These are phyloP conservation scores for Antedon mediterranea DNA, from an alignment of 53 echinoderm and acorn worm species.

Conservation along the genomic window DNA sequence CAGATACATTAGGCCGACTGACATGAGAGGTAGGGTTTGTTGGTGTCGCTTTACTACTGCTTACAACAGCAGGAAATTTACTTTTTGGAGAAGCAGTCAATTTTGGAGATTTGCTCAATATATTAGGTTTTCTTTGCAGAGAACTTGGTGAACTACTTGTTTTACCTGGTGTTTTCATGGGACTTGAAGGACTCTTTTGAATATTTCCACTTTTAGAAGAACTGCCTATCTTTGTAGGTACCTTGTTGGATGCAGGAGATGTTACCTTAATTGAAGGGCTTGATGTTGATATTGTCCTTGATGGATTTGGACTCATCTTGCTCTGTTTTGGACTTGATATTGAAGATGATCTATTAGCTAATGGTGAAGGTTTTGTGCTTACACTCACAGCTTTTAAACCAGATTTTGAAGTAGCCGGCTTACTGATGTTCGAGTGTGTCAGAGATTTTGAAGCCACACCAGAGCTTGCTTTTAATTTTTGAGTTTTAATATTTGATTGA, in stretches of 20 bases:
- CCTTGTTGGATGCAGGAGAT: not conserved
- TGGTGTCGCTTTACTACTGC: not conserved
- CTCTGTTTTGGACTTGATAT: not conserved
- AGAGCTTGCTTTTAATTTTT: not conserved
- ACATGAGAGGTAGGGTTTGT: not conserved
- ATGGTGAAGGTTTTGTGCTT: not conserved
- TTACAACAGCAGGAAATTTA: not conserved
- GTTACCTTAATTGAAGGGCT: not conserved
- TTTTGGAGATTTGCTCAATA: constrained; percentile 62
- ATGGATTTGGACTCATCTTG: not conserved
- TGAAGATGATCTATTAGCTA: not conserved
- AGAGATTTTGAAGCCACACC: not conserved
- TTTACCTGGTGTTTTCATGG: constrained; percentile 34
- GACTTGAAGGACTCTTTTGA: constrained; percentile 27
- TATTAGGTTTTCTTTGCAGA: constrained; percentile 45
- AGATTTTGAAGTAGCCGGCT: not conserved
- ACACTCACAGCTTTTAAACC: not conserved
- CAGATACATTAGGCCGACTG: constrained; percentile 12
- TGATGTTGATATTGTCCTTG: not conserved
- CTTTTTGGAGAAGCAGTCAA: constrained; percentile 74
- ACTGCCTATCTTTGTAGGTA: not conserved
- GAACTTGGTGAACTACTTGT: constrained; percentile 33
- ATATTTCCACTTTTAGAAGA: not conserved
- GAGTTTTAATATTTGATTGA: not conserved
- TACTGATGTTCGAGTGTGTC: not conserved